Evolutionary conservation across 2,113 vertebrate genomes (phyloP), one percentile per base, ranked within the genome.

Genomic region (Cricetomys ansorgei): DNA sequence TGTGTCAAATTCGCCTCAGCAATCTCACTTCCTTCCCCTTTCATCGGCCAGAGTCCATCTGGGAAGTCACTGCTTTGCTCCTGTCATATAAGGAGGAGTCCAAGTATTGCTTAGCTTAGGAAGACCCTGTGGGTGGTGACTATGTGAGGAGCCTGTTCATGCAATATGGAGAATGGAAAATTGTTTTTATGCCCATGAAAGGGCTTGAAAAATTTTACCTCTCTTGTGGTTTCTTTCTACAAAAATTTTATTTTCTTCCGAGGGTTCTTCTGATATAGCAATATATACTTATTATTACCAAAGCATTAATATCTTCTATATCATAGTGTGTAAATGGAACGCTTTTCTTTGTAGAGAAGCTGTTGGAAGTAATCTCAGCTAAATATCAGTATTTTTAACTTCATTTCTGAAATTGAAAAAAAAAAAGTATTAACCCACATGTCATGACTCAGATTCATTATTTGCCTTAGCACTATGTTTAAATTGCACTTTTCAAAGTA

Each of bases 331-430:
- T 62, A 65, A n/a, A 65, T 65, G 19, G 64, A 69, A 34, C 25
- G 16, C 80, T 91, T 88, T 77, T 31, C 88, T 79, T 88, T 72
- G 5, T 75, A 10, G 34, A 34, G 69, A 77, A 73, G 5, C 34
- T 65, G 31, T 57, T 79, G 62, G 89, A 57, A 67, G 92, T 73
- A 80, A 92, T 87, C 69, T 92, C 67, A 81, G 37, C 43, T 84
- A 53, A 91, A 70, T 88, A 40, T 70, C 15, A 77, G 45, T 50
- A 45, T 37, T 88, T 43, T 84, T 65, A 79, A 64, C 67, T 70
- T 62, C 1, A 48, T 73, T 92, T 92, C 48, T 93, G 85, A 94
- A 88, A 85, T 92, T 77, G 64, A 67, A 43, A 62, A 80, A 77
- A 31, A 75, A 77, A 76, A 73, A 64, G 45, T 50, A 15, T 94